A percentile compares a stretch with the other conserved stretches of the same genome.
Evolutionary conservation across 2,888 invertebrate genomes (phyloP).

Genomic region (Lithodes maja): DNA sequence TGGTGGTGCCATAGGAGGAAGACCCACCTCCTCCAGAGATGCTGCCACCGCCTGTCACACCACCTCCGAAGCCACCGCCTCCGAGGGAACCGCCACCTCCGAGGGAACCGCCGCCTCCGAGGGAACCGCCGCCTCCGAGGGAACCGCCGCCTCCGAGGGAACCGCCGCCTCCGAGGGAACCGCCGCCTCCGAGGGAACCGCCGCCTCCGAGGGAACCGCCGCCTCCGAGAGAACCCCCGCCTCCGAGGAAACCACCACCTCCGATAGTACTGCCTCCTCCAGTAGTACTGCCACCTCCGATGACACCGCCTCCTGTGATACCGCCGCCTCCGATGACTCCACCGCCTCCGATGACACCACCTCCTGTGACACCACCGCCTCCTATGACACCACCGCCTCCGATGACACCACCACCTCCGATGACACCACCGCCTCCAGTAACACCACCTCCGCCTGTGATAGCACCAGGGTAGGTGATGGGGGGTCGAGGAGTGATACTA

Average conservation of each 20-base stretch:
- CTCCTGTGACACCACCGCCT: neutral
- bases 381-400: neutral
- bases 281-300: constrained; percentile 37
- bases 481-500: neutral
- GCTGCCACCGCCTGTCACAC: constrained; percentile 26
- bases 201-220: neutral
- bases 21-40: constrained; percentile 25
- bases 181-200: neutral
- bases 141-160: constrained; percentile 10
- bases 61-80: too few species aligned
- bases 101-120: neutral
- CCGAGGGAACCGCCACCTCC: neutral
- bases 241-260: neutral
- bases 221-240: too few species aligned
- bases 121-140: neutral
- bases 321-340: neutral
- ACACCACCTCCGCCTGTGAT: constrained; percentile 11
- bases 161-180: neutral
- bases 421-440: neutral
- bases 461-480: constrained; percentile 23
- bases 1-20: constrained; percentile 23
- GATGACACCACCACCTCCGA: constrained; percentile 22
- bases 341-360: neutral
- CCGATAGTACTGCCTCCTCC: constrained; percentile 29
- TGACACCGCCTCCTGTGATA: constrained; percentile 16